These are phyloP conservation scores for Drymonia ruficornis DNA, from an alignment of 2,888 invertebrate species.

Conservation along the genomic window DNA sequence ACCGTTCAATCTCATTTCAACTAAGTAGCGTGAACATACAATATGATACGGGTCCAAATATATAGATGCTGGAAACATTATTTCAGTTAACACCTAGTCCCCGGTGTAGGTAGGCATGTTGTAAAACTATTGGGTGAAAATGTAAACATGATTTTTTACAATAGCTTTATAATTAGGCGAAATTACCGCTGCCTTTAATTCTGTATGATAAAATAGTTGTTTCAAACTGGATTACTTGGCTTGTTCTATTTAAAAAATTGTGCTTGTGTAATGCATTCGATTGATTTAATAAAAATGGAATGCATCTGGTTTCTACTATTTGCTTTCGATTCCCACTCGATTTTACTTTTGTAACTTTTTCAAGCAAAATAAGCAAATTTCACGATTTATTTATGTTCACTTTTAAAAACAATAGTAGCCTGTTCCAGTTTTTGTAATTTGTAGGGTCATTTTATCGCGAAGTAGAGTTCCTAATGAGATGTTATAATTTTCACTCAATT, in stretches of 20 bases:
- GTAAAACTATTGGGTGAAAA: slow-evolving; percentile 3
- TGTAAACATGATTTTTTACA: neutral
- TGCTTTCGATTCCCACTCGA: too few relatives aligned
- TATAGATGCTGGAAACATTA: slow-evolving; percentile 19
- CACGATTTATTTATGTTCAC: too few relatives aligned
- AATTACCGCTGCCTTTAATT: neutral
- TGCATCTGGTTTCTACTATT: too few relatives aligned
- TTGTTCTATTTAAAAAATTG: too few relatives aligned
- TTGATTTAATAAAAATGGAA: neutral
- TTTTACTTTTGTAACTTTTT: too few relatives aligned
- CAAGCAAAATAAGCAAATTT: too few relatives aligned
- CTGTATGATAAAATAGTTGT: neutral
- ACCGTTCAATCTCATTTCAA: slow-evolving; percentile 23
- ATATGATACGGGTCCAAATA: slow-evolving; percentile 29
- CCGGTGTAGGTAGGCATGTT: slow-evolving; percentile 17
- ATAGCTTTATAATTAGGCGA: too few relatives aligned
- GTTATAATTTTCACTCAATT: neutral
- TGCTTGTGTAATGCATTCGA: too few relatives aligned
- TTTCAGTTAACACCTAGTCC: slow-evolving; percentile 16
- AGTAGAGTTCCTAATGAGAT: neutral
- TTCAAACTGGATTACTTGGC: neutral
- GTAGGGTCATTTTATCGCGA: too few relatives aligned
- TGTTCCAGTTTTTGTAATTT: too few relatives aligned
- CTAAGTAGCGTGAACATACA: slow-evolving; percentile 27
- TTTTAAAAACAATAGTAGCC: too few relatives aligned